Evolutionary conservation across 2,113 vertebrate genomes (phyloP).

Genomic region (Elanoides forficatus): DNA sequence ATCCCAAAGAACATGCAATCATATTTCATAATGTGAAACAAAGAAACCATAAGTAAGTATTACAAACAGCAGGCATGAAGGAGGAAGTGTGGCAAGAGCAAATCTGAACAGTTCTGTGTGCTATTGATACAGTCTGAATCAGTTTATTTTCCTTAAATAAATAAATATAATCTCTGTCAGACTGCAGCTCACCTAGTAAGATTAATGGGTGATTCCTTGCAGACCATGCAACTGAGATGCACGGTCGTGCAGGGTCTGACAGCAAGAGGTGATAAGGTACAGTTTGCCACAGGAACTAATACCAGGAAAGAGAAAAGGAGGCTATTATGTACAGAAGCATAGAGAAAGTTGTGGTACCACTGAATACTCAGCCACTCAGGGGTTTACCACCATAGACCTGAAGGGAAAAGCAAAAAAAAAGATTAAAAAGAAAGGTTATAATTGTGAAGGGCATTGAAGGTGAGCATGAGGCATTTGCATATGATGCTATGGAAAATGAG

Average conservation of each 20-base stretch:
- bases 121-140: not conserved
- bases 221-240: not conserved
- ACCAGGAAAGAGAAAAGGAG: not conserved
- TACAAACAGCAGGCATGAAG: not conserved
- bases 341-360: not conserved
- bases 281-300: not conserved
- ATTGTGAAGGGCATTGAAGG: conserved; percentile 14
- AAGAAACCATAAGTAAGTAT: not conserved
- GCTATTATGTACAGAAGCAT: not conserved
- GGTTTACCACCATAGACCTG: not conserved
- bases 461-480: not conserved
- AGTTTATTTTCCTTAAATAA: not conserved
- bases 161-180: not conserved
- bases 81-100: not conserved
- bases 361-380: not conserved
- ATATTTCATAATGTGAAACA: not conserved
- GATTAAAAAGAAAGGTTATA: not conserved
- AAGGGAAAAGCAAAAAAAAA: not conserved
- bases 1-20: not conserved
- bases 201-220: not conserved
- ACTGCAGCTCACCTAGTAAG: not conserved
- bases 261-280: not conserved
- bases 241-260: not conserved
- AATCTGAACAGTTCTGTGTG: not conserved
- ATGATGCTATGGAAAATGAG: conserved; percentile 20